These are phyloP conservation scores for Epizoanthus illoricatus DNA, from an alignment of 92 coral and sea anemone species.

Conservation along the genomic window DNA sequence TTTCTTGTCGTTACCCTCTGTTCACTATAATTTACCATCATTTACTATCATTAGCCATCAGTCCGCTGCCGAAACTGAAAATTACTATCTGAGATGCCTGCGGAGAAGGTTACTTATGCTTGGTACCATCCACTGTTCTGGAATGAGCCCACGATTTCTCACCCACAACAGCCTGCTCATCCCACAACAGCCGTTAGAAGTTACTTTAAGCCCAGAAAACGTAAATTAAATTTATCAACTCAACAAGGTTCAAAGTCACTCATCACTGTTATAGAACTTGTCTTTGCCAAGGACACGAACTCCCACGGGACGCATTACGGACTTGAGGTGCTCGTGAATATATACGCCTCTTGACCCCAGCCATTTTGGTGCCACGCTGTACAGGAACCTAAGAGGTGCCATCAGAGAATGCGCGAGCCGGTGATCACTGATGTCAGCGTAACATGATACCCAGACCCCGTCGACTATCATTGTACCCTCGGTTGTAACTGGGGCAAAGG, in stretches of 20 bases:
- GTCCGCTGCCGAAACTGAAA: too few relatives aligned
- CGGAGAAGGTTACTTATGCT: too few relatives aligned
- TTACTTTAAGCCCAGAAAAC: too few relatives aligned
- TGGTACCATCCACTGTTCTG: too few relatives aligned
- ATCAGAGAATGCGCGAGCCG: slow-evolving; percentile 72
- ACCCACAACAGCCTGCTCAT: too few relatives aligned
- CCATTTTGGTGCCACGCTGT: slow-evolving; percentile 69
- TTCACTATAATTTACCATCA: too few relatives aligned
- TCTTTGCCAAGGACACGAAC: slow-evolving; percentile 68
- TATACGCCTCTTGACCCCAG: slow-evolving; percentile 69
- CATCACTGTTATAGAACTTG: slow-evolving; percentile 49
- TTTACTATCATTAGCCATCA: too few relatives aligned
- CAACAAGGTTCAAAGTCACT: not conserved
- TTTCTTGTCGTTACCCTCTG: too few relatives aligned
- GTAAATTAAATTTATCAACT: too few relatives aligned
- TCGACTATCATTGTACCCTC: slow-evolving; percentile 82
- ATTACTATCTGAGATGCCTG: too few relatives aligned
- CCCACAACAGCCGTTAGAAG: too few relatives aligned
- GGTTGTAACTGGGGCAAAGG: slow-evolving; percentile 85
- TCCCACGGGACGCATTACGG: slow-evolving; percentile 65
- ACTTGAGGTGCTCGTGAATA: slow-evolving; percentile 67
- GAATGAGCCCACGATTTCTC: too few relatives aligned
- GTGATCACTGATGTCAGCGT: slow-evolving; percentile 81
- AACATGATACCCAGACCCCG: slow-evolving; percentile 79
- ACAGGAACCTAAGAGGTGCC: slow-evolving; percentile 73